Evolutionary conservation across 2,888 invertebrate species (phyloP), one percentile per base, ranked within the genome.

Genomic region (Andrena marginata): DNA sequence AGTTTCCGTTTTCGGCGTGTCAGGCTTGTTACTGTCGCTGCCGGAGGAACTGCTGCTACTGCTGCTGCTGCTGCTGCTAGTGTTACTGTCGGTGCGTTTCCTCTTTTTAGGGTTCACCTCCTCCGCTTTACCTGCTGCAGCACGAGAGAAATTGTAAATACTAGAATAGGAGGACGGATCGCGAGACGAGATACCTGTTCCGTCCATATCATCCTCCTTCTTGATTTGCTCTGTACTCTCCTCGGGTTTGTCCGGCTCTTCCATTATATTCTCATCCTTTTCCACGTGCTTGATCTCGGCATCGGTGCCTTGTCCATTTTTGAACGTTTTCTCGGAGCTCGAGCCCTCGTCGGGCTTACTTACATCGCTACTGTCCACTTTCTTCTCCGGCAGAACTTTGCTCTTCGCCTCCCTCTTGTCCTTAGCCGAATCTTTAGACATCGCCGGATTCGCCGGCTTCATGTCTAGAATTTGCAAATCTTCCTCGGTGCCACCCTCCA

Each of bases 401-500:
- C 3, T 70, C 54, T 91, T 92, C 0, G 65, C 29, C 59, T 90
- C 91, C 4, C 88, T 91, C 64, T 92, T 93, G 6, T 92, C 92
- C 33, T 90, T 90, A 1, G 85, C 60, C 8, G 82, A 60, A 62
- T 93, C 92, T 74, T 91, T 92, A 2, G 86, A 29, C 8, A 86
- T 56, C 2, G 87, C 63, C 23, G 87, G 82, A 16, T 89, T 89
- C 8, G 85, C 67, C n/a, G 92, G 92, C 67, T 93, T 94, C 0
- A 89, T 96, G 90, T 99, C 98, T n/a, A 99, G 95, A 33, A 97
- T 95, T 89, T 97, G 97, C 23, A 99, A 94, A 94, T 99, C 99
- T 90, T 97, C 97, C 63, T 98, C 98, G 0, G 96, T 96, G 0
- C 98, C 98, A 26, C 99, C 99, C 94, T 99, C 99, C 60, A 99